Evolutionary conservation across 2,888 invertebrate genomes (phyloP), one percentile per base, ranked within the genome.

Genomic region (Empis stercorea): DNA sequence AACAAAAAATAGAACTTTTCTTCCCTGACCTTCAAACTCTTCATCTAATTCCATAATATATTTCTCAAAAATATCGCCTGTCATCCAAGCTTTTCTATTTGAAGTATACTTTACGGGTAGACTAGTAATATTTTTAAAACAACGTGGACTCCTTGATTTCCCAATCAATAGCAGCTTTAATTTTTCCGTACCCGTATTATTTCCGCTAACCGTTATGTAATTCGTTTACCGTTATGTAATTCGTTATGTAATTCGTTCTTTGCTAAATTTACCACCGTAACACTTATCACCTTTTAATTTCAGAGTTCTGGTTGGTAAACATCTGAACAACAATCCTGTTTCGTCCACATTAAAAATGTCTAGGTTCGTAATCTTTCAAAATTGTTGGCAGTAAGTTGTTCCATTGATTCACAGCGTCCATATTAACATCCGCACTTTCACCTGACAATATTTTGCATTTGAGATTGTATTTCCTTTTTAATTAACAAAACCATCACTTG

Each of bases 171-270:
- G 44, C 10, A 38, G 53, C 46, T 59, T 59, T 47, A 54, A 52
- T 32, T 60, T 62, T 54, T 61, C 58, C 51, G 55, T 55, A 43
- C 61, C 64, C 52, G 48, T 53, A 55, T 58, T 59, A 52, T 62
- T 63, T 9, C 58, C 55, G 50, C 57, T 56, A 38, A 63, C 54
- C 40, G 63, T 51, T 40, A 62, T 55, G 7, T n/a, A n/a, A n/a
- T n/a, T n/a, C n/a, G n/a, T n/a, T n/a, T n/a, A n/a, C n/a, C n/a
- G n/a, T n/a, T n/a, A n/a, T n/a, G n/a, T n/a, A n/a, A n/a, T n/a
- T n/a, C n/a, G n/a, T n/a, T n/a, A n/a, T n/a, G 61, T 64, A 43
- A 64, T 45, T 48, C 61, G 52, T 30, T 56, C 55, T 48, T 62
- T 59, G 16, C 55, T 56, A 9, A 55, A 23, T 46, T 62, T 61